Conservation (phyloP, 2,888 invertebrate genomes). For the Leptopilina syphax region DNA sequence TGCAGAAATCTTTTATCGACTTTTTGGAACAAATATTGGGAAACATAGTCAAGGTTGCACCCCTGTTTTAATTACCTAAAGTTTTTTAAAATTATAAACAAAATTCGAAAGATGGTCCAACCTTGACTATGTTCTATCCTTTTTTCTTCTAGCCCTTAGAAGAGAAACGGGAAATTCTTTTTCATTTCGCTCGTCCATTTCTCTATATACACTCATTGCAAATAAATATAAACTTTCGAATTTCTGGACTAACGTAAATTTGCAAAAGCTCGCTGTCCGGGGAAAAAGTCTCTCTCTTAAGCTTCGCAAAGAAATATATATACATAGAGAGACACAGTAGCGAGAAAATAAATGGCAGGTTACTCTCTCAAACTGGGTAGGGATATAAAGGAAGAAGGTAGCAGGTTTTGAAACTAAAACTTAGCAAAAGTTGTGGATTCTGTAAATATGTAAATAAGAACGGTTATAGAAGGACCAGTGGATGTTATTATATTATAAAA, state of each 20-base stretch:
- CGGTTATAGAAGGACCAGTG: slow-evolving; percentile 49
- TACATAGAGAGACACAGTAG: neutral
- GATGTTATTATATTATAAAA: slow-evolving; percentile 61
- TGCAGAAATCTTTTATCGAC: no score
- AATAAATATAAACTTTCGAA: neutral
- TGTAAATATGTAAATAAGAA: slow-evolving; percentile 70
- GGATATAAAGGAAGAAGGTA: slow-evolving; percentile 49
- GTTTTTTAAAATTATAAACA: no score
- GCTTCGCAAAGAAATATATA: slow-evolving; percentile 16
- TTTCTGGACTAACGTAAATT: slow-evolving; percentile 17
- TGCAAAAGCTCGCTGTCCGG: neutral
- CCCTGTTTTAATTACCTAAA: no score
- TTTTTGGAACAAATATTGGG: no score
- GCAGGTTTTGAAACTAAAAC: slow-evolving; percentile 60
- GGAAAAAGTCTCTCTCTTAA: neutral
- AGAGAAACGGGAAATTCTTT: no score
- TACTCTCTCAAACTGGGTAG: slow-evolving; percentile 43
- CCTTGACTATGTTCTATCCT: no score
- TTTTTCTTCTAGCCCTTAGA: no score
- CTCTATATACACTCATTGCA: neutral
- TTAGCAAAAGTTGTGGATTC: slow-evolving; percentile 60
- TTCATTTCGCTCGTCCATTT: no score
- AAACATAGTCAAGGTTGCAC: no score
- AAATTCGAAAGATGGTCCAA: no score
- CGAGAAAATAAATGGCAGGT: slow-evolving; percentile 44